A percentile compares a stretch with the other conserved stretches of the same genome.
phyloP scores from a whole-genome alignment of 2,113 vertebrate species.

The Saccopteryx leptura region DNA sequence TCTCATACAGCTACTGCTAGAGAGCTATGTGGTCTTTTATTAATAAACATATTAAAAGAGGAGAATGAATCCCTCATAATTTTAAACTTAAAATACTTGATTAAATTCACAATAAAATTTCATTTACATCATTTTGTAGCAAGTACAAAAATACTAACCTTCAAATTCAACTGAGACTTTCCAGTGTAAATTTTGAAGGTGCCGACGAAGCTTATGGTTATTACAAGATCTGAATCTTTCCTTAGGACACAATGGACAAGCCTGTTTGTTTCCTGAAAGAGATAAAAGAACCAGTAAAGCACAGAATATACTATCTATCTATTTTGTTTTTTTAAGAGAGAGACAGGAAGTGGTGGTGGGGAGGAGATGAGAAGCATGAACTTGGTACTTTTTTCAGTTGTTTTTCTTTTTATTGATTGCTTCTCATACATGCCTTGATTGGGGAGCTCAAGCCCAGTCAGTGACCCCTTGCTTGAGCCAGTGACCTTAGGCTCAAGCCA shows the following conservation, averaged over 20 bases:
- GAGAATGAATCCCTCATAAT: neutral
- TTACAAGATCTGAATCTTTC: constrained; percentile 97
- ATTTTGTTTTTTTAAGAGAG: no score
- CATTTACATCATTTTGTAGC: constrained; percentile 1
- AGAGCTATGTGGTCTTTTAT: neutral
- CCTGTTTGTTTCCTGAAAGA: constrained; percentile 92
- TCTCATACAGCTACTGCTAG: neutral
- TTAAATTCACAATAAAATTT: constrained; percentile 47
- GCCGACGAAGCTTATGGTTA: constrained; percentile 94
- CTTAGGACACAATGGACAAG: constrained; percentile 96
- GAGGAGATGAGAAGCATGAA: no score
- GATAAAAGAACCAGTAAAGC: constrained; percentile 26
- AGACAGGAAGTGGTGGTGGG: no score
- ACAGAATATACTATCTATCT: constrained; percentile 17
- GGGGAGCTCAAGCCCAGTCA: no score
- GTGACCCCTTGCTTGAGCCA: no score
- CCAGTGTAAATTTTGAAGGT: constrained; percentile 98
- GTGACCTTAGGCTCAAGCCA: no score
- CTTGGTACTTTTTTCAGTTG: no score
- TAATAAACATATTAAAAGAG: constrained; percentile 33
- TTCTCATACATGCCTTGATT: no score
- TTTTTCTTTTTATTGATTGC: no score
- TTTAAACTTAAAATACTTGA: constrained; percentile 57
- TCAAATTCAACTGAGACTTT: constrained; percentile 98
- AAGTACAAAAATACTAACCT: constrained; percentile 89